Conservation (phyloP, 2,888 invertebrate genomes). For the Spodoptera exigua region DNA sequence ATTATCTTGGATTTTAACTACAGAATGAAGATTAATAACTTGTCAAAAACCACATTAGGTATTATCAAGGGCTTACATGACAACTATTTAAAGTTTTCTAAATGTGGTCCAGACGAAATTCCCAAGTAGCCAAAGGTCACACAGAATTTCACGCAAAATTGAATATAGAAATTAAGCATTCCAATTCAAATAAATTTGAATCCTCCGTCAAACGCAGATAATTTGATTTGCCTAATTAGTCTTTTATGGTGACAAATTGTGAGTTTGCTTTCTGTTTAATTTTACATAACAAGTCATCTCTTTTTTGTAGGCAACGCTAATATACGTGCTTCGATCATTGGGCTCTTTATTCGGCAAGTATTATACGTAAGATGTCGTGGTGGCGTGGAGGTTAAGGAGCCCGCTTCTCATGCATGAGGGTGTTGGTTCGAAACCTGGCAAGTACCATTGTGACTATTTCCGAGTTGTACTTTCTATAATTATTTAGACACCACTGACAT, state of each 20-base stretch:
- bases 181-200: slow-evolving; percentile 3
- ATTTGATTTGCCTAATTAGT: slow-evolving; percentile 27
- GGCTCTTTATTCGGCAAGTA: too few relatives aligned
- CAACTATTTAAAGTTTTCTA: slow-evolving; percentile 20
- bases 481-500: too few relatives aligned
- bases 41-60: slow-evolving; percentile 9
- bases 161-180: not conserved
- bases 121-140: not conserved
- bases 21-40: not conserved
- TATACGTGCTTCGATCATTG: too few relatives aligned
- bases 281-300: not conserved
- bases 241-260: slow-evolving; percentile 15
- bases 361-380: too few relatives aligned
- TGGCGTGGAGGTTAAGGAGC: too few relatives aligned
- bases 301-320: not conserved
- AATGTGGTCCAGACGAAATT: slow-evolving; percentile 2
- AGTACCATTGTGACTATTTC: too few relatives aligned
- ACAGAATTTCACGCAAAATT: not conserved
- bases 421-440: too few relatives aligned
- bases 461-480: too few relatives aligned
- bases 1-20: not conserved
- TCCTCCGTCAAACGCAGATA: slow-evolving; percentile 7
- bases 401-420: too few relatives aligned
- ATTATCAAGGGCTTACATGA: slow-evolving; percentile 13
- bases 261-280: not conserved